Evolutionary conservation across 2,888 invertebrate genomes (phyloP).

Genomic region (Nomada goodeniana): DNA sequence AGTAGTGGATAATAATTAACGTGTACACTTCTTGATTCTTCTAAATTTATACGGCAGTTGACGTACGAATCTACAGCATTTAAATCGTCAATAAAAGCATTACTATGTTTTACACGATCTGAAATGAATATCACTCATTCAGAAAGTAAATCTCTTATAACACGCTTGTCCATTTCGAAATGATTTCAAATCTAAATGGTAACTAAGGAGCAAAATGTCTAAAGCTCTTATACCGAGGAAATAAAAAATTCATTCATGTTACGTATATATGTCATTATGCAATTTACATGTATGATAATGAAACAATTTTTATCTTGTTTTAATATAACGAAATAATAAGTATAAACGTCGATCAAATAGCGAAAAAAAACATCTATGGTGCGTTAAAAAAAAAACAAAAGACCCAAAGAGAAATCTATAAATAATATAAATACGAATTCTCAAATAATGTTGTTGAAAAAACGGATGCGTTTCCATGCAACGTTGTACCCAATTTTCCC

Average conservation of each 20-base stretch:
- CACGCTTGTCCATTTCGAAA: neutral
- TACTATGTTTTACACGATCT: neutral
- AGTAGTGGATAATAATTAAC: neutral
- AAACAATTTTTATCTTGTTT: slow-evolving; percentile 6
- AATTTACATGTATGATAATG: neutral
- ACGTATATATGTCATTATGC: neutral
- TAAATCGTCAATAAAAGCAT: neutral
- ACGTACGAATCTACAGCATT: neutral
- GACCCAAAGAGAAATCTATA: neutral
- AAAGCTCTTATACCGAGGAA: neutral
- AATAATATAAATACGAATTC: neutral
- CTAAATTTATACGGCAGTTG: slow-evolving; percentile 9
- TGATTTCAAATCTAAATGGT: neutral
- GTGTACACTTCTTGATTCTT: neutral
- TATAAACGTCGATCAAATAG: too few species aligned
- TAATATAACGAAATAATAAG: neutral
- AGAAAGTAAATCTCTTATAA: neutral
- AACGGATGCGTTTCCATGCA: neutral
- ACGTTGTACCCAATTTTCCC: slow-evolving; percentile 11
- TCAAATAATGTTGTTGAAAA: slow-evolving; percentile 8
- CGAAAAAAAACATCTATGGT: neutral
- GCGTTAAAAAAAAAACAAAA: neutral
- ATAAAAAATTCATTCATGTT: neutral
- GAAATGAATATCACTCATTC: neutral
- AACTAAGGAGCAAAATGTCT: slow-evolving; percentile 2